Evolutionary conservation across 2,113 vertebrate species (phyloP).

Genomic region (Myrmecobius fasciatus): DNA sequence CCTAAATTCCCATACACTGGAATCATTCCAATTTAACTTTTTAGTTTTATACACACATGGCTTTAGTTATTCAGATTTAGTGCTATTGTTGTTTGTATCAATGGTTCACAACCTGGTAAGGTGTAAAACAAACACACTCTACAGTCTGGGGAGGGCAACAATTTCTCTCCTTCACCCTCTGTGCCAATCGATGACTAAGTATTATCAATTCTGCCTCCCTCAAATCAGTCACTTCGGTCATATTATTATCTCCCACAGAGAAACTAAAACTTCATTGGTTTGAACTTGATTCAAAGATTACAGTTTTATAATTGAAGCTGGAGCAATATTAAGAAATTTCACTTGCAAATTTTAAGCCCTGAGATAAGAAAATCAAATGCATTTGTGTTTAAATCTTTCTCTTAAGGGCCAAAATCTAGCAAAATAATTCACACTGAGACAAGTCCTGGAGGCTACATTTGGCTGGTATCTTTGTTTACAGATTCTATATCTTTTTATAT

Average conservation of each 20-base stretch:
- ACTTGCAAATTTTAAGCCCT: background rate
- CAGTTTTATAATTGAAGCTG: background rate
- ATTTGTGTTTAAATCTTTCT: background rate
- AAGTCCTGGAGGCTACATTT: background rate
- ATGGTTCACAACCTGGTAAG: background rate
- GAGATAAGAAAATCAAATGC: background rate
- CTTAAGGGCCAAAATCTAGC: background rate
- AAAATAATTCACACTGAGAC: background rate
- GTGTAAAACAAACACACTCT: background rate
- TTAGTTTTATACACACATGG: too few species aligned
- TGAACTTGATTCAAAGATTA: constrained; percentile 1
- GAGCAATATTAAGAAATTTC: background rate
- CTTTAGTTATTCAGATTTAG: too few species aligned
- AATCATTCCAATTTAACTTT: too few species aligned
- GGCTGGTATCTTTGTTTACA: background rate
- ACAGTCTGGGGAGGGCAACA: background rate
- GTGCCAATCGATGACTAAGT: background rate
- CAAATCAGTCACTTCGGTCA: background rate
- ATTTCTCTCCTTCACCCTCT: background rate
- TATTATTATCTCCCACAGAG: background rate
- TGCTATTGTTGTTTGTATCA: too few species aligned
- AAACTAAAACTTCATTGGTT: background rate
- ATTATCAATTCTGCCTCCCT: background rate
- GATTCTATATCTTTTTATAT: background rate
- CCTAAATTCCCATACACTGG: too few species aligned